Evolutionary conservation across 2,797 vertebrate genomes (phyloP).

Genomic region (Lacerta viridis): DNA sequence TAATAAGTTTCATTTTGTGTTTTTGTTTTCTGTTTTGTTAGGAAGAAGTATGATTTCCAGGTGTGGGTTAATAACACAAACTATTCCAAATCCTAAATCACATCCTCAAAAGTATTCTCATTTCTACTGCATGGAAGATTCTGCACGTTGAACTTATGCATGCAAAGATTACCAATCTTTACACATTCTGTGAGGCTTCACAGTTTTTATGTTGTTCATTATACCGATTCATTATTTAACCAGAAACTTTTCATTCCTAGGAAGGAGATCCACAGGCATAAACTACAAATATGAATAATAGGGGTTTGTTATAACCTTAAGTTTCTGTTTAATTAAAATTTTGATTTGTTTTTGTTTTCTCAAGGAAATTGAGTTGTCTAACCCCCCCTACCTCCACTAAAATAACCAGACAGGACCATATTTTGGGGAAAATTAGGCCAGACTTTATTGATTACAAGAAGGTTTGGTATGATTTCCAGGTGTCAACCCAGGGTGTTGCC

Average conservation of each 20-base stretch:
- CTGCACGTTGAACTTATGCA: neutral
- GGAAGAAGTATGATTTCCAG: slow-evolving; percentile 7
- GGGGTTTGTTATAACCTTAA: too few species aligned
- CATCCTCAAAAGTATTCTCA: neutral
- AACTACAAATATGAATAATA: too few species aligned
- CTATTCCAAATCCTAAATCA: neutral
- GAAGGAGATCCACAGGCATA: too few species aligned
- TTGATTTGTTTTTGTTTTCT: neutral
- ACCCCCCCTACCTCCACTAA: too few species aligned
- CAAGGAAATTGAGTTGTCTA: neutral
- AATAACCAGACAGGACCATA: too few species aligned
- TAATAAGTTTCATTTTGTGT: neutral
- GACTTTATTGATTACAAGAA: too few species aligned
- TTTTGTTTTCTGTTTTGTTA: neutral
- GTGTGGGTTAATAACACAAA: neutral
- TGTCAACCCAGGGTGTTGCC: too few species aligned
- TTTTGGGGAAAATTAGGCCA: too few species aligned
- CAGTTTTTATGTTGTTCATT: neutral
- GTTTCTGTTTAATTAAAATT: neutral
- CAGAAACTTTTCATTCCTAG: too few species aligned
- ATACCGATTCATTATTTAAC: neutral
- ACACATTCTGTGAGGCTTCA: neutral
- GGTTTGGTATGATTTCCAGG: too few species aligned
- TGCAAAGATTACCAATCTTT: neutral
- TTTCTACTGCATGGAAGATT: neutral